Base-by-base conservation (phyloP, 1,140 invertebrate genomes). In the Frieseomelitta varia region DNA sequence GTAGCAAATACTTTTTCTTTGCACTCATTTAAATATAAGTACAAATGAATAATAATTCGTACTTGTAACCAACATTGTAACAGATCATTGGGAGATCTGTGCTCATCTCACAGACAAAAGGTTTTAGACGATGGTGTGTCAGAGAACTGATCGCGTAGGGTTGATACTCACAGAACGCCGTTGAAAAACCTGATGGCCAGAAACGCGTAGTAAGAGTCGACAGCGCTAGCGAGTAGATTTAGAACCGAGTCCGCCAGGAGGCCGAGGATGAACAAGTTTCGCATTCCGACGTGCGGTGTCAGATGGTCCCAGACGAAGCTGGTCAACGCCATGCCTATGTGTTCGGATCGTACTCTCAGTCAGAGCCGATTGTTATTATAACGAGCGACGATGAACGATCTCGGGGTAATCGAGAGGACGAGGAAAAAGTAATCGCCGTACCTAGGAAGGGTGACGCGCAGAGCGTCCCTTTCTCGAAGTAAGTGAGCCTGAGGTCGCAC, bases 261-360 rank as follows among this genome's bases (percentile, higher is more conserved):
- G 34, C 95, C 95, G 17, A 94, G 89, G 56, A 96, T 88, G 86
- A 96, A 91, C 12, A 96, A 88, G 10, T 93, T 90, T 81, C 94
- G 91, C 68, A 95, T 94, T 15, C 95, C 96, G 17, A 94, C 79
- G 51, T 92, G 93, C 86, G 95, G 95, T 2, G 94, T 95, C 53
- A 96, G 69, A 6, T 94, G 94, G 53, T 96, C 96, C 96, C 96
- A 96, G 21, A 96, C 79, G 79, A 95, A 95, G 4, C 95, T 94
- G 14, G 95, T 95, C 51, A 95, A 90, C 93, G 96, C 94, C 94
- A 96, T 96, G 76, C 95, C 96, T 96, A 30, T 2, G 83, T 74
- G 4, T 81, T 82, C 24, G 47, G n/a, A 24, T 24, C 11, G n/a
- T 39, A 4, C 11, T 56, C 0, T 56, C 55, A 19, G 15, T 55